Evolutionary conservation across 2,113 vertebrate species (phyloP).

Genomic region (Scalopus aquaticus): DNA sequence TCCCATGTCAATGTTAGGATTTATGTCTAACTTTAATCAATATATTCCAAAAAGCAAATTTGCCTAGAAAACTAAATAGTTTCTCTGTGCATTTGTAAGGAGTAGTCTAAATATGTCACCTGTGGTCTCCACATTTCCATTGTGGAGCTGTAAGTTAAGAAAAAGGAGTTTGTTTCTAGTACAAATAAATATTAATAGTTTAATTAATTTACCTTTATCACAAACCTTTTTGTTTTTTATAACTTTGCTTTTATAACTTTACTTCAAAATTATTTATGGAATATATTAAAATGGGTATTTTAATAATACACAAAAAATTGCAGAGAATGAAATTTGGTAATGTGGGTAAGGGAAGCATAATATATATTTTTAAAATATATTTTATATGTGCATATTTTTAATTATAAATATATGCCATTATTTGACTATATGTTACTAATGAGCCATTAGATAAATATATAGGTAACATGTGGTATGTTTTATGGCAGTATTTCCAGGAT

Average conservation of each 20-base stretch:
- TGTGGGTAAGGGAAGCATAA: neutral
- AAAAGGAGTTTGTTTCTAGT: neutral
- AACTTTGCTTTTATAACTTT: neutral
- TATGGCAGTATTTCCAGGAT: neutral
- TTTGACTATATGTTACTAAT: neutral
- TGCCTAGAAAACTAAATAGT: neutral
- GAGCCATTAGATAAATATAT: neutral
- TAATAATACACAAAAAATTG: neutral
- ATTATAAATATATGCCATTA: neutral
- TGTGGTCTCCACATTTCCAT: neutral
- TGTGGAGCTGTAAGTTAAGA: neutral
- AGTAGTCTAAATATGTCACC: neutral
- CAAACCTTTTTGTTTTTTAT: neutral
- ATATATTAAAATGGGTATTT: neutral
- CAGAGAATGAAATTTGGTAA: neutral
- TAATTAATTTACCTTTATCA: neutral
- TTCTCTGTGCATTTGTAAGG: neutral
- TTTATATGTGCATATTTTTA: neutral
- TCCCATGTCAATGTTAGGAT: neutral
- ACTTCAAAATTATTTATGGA: neutral
- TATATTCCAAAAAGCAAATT: neutral
- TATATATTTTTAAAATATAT: neutral
- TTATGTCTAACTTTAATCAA: slow-evolving; percentile 26
- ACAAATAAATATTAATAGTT: neutral
- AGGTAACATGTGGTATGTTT: neutral